phyloP scores from a whole-genome alignment of 2,797 vertebrate species.

The Sebastiscus tertius region DNA sequence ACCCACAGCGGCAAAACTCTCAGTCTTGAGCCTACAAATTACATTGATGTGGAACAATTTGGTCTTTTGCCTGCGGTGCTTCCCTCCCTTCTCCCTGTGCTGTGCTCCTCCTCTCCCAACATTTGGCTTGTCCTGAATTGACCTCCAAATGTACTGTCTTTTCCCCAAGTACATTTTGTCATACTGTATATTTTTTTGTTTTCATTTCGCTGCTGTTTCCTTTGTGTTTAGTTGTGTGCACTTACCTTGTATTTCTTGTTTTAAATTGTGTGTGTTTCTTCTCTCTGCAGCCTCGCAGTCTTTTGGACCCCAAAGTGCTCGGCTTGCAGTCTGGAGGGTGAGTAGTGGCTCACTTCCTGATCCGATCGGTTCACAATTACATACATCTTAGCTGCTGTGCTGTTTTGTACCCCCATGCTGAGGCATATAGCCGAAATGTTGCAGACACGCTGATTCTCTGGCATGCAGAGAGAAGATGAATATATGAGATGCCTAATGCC shows the following conservation, averaged over 20 bases:
- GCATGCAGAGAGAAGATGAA: constrained; percentile 2
- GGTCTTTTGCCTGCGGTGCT: constrained; percentile 62
- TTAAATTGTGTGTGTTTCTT: constrained; percentile 53
- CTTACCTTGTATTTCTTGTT: constrained; percentile 5
- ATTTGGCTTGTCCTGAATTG: constrained; percentile 54
- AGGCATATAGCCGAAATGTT: constrained; percentile 10
- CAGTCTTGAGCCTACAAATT: constrained; percentile 75
- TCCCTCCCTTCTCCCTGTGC: constrained; percentile 45
- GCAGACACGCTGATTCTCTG: constrained; percentile 16
- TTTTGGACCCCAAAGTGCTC: constrained; percentile 90
- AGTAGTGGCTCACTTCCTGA: constrained; percentile 75
- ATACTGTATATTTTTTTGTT: constrained; percentile 8
- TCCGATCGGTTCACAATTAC: constrained; percentile 44
- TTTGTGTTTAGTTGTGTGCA: constrained; percentile 14
- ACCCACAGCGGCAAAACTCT: constrained; percentile 61
- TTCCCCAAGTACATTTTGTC: constrained; percentile 5
- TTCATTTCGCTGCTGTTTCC: constrained; percentile 13
- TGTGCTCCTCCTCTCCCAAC: constrained; percentile 32
- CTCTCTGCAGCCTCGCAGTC: constrained; percentile 85
- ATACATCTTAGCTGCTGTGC: constrained; percentile 30
- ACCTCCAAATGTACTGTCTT: constrained; percentile 39
- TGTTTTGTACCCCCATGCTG: constrained; percentile 22
- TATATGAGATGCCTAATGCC: not conserved
- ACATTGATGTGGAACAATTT: constrained; percentile 75
- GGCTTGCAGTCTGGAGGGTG: constrained; percentile 92